Conservation (phyloP, 2,113 vertebrate genomes). For the Climacteris rufus region DNA sequence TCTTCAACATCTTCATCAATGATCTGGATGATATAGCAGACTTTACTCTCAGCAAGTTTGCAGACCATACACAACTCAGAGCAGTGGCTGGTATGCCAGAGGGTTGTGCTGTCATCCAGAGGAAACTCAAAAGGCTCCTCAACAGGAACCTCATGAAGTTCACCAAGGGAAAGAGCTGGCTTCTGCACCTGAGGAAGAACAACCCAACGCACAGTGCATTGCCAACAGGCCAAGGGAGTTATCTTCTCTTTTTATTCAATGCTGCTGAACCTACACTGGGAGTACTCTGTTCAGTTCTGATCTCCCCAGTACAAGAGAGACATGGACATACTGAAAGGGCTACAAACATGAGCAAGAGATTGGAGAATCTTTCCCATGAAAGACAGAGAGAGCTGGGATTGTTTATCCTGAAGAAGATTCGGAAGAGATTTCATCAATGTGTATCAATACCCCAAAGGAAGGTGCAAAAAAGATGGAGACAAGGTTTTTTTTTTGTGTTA, state of each 20-base stretch:
- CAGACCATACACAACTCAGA: neutral
- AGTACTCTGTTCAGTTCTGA: neutral
- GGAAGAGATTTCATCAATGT: neutral
- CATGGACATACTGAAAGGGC: neutral
- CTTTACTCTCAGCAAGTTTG: neutral
- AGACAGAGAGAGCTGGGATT: neutral
- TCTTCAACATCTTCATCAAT: neutral
- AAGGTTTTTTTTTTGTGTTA: neutral
- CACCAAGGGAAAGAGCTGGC: neutral
- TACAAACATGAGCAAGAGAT: neutral
- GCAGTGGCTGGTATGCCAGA: neutral
- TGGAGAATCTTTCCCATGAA: neutral
- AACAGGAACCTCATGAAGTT: neutral
- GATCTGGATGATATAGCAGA: neutral
- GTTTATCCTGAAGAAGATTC: neutral
- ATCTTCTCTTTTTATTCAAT: neutral
- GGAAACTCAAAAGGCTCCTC: neutral
- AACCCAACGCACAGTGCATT: accelerated
- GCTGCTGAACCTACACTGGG: neutral
- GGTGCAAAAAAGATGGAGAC: neutral
- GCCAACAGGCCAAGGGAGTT: neutral
- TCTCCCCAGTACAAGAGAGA: neutral
- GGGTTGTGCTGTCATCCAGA: neutral
- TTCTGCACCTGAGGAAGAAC: neutral
- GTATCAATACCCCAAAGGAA: neutral